These are phyloP conservation scores for Sternarchorhynchus goeldii DNA, from an alignment of 2,797 vertebrate species.

Conservation along the genomic window DNA sequence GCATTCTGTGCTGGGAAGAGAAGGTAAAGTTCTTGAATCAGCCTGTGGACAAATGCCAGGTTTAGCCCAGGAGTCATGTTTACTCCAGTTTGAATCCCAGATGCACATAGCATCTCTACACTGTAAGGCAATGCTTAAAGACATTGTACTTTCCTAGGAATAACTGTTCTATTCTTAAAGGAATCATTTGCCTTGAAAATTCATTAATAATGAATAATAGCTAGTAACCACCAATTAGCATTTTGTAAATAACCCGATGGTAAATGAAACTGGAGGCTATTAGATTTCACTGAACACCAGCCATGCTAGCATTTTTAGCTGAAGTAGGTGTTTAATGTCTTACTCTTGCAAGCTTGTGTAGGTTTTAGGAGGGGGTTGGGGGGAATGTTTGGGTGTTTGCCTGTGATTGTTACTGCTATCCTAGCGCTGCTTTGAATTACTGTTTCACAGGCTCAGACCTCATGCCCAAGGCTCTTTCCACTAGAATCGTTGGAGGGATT, in stretches of 20 bases:
- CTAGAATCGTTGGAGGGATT: constrained; percentile 95
- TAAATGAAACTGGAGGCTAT: background rate
- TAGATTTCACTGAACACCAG: background rate
- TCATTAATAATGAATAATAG: too few species aligned
- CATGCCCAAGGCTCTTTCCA: constrained; percentile 98
- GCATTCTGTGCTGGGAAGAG: background rate
- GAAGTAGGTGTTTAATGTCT: background rate
- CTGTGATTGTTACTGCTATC: background rate
- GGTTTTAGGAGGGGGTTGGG: too few species aligned
- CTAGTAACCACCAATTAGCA: too few species aligned
- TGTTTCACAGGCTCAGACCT: constrained; percentile 91
- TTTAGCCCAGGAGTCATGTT: too few species aligned
- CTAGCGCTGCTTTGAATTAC: constrained; percentile 45
- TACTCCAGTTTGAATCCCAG: too few species aligned
- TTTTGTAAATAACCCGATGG: background rate
- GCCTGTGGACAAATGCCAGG: background rate
- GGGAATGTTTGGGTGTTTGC: too few species aligned
- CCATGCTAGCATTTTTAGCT: background rate
- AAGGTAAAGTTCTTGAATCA: background rate
- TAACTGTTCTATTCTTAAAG: too few species aligned
- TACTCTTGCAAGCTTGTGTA: background rate
- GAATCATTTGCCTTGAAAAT: too few species aligned
- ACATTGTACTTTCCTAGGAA: too few species aligned
- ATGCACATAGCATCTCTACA: too few species aligned
- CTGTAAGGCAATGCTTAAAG: too few species aligned